Conservation (phyloP, 2,888 invertebrate genomes). For the Oscheius sp. region DNA sequence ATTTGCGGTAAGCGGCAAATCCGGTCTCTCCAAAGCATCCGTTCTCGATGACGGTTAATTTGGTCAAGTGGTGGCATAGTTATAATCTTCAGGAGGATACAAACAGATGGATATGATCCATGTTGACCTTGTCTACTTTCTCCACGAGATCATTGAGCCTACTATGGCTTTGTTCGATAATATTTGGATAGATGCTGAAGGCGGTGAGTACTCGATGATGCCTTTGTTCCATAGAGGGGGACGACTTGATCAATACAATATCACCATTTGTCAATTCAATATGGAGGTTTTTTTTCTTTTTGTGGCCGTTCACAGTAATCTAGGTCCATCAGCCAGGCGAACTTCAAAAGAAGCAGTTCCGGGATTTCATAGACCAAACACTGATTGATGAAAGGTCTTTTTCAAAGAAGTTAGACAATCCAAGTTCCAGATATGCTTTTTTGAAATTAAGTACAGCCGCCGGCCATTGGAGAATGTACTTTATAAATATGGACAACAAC, state of each 20-base stretch:
- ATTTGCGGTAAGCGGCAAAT: slow-evolving; percentile 13
- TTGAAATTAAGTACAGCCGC: not conserved
- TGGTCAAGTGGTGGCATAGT: not conserved
- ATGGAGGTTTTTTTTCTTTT: slow-evolving; percentile 13
- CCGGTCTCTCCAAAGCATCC: not conserved
- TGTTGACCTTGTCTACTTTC: slow-evolving; percentile 16
- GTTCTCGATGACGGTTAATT: slow-evolving; percentile 16
- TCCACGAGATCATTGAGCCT: slow-evolving; percentile 8
- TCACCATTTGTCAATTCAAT: slow-evolving; percentile 26
- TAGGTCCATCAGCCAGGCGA: slow-evolving; percentile 19
- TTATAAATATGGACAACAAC: slow-evolving; percentile 19
- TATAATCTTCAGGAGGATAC: slow-evolving; percentile 7
- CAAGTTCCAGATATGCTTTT: slow-evolving; percentile 24
- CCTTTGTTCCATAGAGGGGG: slow-evolving; percentile 11
- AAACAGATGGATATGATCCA: not conserved
- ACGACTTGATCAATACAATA: slow-evolving; percentile 1
- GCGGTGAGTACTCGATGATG: slow-evolving; percentile 16
- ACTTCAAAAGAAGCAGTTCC: slow-evolving; percentile 11
- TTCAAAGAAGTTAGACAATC: not conserved
- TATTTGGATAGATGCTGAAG: slow-evolving; percentile 31
- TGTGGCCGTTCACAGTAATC: not conserved
- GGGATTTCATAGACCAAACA: slow-evolving; percentile 13
- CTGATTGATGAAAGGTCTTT: slow-evolving; percentile 4
- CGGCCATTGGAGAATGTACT: slow-evolving; percentile 29
- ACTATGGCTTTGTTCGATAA: not conserved